Evolutionary conservation across 2,113 vertebrate species (phyloP).

Genomic region (Podiceps cristatus): DNA sequence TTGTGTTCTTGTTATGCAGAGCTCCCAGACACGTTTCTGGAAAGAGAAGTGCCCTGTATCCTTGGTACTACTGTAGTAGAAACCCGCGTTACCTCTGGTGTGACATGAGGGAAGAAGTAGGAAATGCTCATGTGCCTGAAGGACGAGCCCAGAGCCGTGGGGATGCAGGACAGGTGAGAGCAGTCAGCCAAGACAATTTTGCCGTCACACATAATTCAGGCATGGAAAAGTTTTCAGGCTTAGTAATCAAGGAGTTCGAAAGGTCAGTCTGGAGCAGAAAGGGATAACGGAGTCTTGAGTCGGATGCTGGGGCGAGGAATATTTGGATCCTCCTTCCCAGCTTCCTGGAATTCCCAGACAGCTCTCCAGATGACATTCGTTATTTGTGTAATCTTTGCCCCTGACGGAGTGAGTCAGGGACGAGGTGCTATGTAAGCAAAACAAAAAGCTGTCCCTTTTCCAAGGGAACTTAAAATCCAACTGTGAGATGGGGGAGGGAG

Average conservation of each 20-base stretch:
- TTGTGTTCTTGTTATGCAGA: neutral
- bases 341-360: conserved; percentile 2
- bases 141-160: neutral
- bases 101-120: neutral
- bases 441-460: neutral
- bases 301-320: neutral
- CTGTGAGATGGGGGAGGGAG: neutral
- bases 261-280: neutral
- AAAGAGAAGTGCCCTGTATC: neutral
- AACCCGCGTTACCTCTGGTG: neutral
- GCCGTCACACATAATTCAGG: neutral
- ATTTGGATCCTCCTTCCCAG: neutral
- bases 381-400: conserved; percentile 54
- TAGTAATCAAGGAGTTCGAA: neutral
- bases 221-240: neutral
- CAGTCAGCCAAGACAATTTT: neutral
- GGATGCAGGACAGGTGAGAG: neutral
- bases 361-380: neutral
- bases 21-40: neutral
- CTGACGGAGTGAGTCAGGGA: neutral
- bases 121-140: neutral
- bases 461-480: neutral
- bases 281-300: neutral
- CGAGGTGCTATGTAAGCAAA: neutral
- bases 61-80: neutral